Base-by-base conservation (phyloP, 2,113 vertebrate genomes). In the Saccopteryx bilineata region DNA sequence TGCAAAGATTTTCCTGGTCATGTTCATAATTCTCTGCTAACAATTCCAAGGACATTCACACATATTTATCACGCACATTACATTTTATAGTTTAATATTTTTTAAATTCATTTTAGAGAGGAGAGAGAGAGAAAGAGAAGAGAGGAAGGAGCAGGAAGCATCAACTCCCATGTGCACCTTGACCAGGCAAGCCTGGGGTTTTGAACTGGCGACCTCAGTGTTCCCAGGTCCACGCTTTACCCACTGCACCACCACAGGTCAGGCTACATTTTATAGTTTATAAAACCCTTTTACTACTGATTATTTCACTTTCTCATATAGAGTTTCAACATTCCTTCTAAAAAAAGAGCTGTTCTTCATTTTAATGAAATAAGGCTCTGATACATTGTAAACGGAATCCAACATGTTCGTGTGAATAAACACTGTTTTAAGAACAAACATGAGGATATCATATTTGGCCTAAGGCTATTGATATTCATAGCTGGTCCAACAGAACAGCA, bases 41-140 rank as follows among this genome's bases (percentile, higher is more conserved):
- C 82, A 86, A 94, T 90, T 71, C 39, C 79, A 95, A 96, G 31
- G 48, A 80, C 83, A 69, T 95, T 82, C 48, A 80, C 9, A 52
- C 15, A 31, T 84, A 95, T 60, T 83, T 87, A 87, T 79, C 69
- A 88, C 58, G 87, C 72, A 74, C 24, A 87, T 7, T 80, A 81
- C n/a, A 66, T 26, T 65, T 87, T 39, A 39, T 39, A 39, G 39
- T 39, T 39, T 39, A 39, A 39, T 39, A 39, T 39, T 39, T 39
- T 39, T 39, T 3, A 39, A 39, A 39, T 39, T 39, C 39, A 39
- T 39, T 39, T 39, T 39, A 39, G 39, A 39, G 39, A 39, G 39
- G 39, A 39, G 39, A 39, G 39, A 39, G 39, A 39, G 39, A 39
- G 39, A 39, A 39, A 39, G 39, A 39, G 39, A 39, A 39, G 39